Evolutionary conservation across 2,888 invertebrate species (phyloP).

Genomic region (Stictocephala bisonia): DNA sequence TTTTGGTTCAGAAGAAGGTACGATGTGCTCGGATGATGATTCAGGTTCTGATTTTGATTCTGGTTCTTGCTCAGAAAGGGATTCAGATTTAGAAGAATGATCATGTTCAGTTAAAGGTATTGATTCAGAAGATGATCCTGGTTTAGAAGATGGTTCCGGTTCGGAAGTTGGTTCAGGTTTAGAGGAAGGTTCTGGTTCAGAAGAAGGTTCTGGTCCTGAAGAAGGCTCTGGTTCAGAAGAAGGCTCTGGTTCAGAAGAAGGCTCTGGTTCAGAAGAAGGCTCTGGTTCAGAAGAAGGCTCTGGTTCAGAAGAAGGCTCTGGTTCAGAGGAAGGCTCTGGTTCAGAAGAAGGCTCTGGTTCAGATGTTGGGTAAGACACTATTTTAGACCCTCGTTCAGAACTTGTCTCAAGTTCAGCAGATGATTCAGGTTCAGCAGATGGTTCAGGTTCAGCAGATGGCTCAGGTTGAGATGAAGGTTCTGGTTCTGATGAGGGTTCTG

Average conservation of each 20-base stretch:
- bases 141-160: constrained; percentile 52
- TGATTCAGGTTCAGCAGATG: constrained; percentile 55
- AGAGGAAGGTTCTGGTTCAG: constrained; percentile 56
- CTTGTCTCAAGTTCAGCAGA: constrained; percentile 53
- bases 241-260: constrained; percentile 57
- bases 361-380: constrained; percentile 61
- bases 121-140: constrained; percentile 58
- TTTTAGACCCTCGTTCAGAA: constrained; percentile 57
- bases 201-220: constrained; percentile 51
- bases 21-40: constrained; percentile 44
- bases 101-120: constrained; percentile 55
- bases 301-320: constrained; percentile 58
- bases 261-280: constrained; percentile 54
- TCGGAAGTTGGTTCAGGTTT: constrained; percentile 59
- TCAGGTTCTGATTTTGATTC: constrained; percentile 52
- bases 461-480: constrained; percentile 58
- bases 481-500: constrained; percentile 52
- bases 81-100: constrained; percentile 52
- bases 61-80: constrained; percentile 60
- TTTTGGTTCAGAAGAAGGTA: constrained; percentile 49
- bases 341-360: constrained; percentile 60
- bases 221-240: constrained; percentile 59
- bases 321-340: constrained; percentile 54
- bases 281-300: constrained; percentile 58
- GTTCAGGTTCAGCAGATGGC: constrained; percentile 55